These are phyloP conservation scores for Podilymbus podiceps DNA, from an alignment of 2,113 vertebrate species.

Conservation along the genomic window DNA sequence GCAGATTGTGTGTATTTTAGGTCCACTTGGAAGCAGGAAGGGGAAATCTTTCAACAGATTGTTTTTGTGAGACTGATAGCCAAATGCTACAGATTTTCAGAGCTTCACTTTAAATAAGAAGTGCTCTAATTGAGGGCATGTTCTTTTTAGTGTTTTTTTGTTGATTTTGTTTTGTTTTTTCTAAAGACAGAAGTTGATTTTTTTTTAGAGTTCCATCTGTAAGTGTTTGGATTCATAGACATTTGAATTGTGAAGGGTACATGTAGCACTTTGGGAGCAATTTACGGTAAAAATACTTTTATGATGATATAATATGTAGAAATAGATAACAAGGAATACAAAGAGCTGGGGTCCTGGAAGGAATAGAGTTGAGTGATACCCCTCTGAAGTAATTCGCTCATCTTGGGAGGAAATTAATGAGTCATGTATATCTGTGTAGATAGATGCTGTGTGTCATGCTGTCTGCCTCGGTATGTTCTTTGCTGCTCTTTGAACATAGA, in stretches of 20 bases:
- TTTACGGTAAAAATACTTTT: not conserved
- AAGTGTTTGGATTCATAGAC: not conserved
- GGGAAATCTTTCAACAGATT: not conserved
- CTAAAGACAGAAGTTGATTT: not conserved
- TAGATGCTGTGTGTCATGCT: not conserved
- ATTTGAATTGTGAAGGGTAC: not conserved
- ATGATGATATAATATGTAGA: not conserved
- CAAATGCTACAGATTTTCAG: not conserved
- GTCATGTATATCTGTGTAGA: not conserved
- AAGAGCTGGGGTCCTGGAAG: not conserved
- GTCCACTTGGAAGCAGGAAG: not conserved
- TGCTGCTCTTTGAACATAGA: not conserved
- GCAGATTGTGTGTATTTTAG: not conserved
- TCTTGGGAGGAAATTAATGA: rapidly evolving
- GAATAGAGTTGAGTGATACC: not conserved
- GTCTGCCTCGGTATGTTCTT: not conserved
- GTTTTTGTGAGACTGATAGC: not conserved
- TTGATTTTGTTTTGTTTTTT: not conserved
- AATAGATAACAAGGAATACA: not conserved
- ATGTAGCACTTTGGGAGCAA: not conserved
- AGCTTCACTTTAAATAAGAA: not conserved
- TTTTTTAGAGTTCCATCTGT: not conserved
- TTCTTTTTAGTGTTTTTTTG: not conserved
- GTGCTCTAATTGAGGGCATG: not conserved
- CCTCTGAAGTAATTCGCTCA: not conserved